phyloP scores from a whole-genome alignment of 1,140 invertebrate genomes.

The Phymastichus coffea region DNA sequence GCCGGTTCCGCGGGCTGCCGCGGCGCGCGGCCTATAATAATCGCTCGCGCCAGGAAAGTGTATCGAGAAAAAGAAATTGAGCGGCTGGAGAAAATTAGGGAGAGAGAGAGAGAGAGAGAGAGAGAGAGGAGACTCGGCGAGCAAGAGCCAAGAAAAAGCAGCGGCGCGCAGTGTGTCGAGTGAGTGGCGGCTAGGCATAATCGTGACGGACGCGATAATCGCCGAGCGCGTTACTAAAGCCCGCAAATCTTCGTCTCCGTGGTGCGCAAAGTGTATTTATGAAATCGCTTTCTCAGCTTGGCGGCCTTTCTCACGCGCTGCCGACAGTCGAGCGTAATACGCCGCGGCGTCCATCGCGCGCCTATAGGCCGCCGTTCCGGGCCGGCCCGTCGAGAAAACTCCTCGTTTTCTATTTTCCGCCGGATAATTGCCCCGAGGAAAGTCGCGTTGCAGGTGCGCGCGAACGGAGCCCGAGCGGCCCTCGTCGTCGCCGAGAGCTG shows the following conservation, averaged over 20 bases:
- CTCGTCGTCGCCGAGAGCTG: constrained; percentile 5
- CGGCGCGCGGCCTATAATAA: too few species aligned
- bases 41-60: too few species aligned
- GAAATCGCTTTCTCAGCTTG: too few species aligned
- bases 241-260: too few species aligned
- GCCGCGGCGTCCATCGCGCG: constrained; percentile 35
- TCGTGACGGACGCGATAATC: constrained; percentile 49
- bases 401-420: background rate
- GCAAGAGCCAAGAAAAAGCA: constrained; percentile 1
- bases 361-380: constrained; percentile 1
- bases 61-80: constrained; percentile 5
- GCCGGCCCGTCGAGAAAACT: too few species aligned
- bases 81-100: too few species aligned
- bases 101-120: background rate
- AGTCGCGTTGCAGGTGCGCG: background rate
- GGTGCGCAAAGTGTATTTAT: too few species aligned
- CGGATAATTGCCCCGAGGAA: background rate
- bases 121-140: background rate
- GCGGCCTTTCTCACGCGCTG: too few species aligned
- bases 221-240: constrained; percentile 35
- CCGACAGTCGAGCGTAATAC: too few species aligned
- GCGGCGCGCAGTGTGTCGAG: too few species aligned
- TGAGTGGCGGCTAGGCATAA: constrained; percentile 34
- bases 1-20: too few species aligned
- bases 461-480: background rate